Base-by-base conservation (phyloP, 2,797 vertebrate species). In the Australoheros facetus region DNA sequence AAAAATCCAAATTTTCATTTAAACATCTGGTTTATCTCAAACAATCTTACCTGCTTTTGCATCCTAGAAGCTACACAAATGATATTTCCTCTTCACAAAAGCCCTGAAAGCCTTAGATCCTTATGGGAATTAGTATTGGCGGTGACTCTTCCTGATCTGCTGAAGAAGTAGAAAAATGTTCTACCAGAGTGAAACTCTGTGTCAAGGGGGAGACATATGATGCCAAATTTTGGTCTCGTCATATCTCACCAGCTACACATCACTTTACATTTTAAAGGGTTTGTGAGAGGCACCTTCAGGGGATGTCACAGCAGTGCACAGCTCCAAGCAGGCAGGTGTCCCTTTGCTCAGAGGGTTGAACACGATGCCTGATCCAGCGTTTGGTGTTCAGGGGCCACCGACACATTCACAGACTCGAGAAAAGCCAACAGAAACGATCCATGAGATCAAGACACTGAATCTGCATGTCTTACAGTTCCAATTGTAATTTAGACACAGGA, bases 381-480 rank as follows among this genome's bases (percentile, higher is more conserved):
- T 51, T 69, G 42, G 91, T 89, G 91, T 82, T 91, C 85, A 79
- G 87, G 83, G 87, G 54, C 83, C 80, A 54, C 71, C 56, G 16
- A 86, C 80, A 74, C 54, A 14, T 80, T 85, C 48, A 39, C 76
- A 78, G 51, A 60, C 48, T 58, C 69, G 12, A 66, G 73, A 45
- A 71, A 64, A 71, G 54, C 23, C 39, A 53, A 51, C 23, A 77
- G 42, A 81, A 71, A n/a, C 14, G 53, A 69, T 73, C 21, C 6
- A 28, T 69, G 19, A 71, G 39, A 86, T 78, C 8, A 17, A 82
- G 56, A 57, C 39, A 1, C 78, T 28, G 14, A 64, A 79, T 78
- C 78, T 89, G 89, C 91, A 90, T 91, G 87, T 48, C 19, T 45
- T 60, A 12, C n/a, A 19, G 34, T 26, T 71, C 26, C 53, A 26